Base-by-base conservation (phyloP, 2,113 vertebrate species). In the Microcebus tavaratra region DNA sequence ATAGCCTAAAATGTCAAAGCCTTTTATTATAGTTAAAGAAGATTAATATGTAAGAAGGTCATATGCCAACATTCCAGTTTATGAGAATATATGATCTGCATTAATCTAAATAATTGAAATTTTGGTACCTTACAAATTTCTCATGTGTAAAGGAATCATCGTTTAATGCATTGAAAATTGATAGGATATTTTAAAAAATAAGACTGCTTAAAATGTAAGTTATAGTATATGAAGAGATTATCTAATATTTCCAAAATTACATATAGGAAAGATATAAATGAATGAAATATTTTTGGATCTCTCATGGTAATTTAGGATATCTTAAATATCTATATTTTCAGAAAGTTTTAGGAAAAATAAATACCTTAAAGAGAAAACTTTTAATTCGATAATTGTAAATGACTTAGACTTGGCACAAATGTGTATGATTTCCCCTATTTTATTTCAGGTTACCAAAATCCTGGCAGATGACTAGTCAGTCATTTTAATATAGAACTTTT, bases 21-120 rank as follows among this genome's bases (percentile, higher is more conserved):
- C 39, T 97, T 98, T 91, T 75, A 95, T 93, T 96, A 95, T 70
- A 79, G 79, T 97, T 97, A 96, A 78, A 78, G 31, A 95, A 97
- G 95, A 96, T 97, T 96, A 97, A 98, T 98, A 95, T 27, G 91
- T 90, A 97, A 97, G 84, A 97, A 98, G 94, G 97, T 97, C 97
- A 97, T 57, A 92, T 97, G 96, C 68, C 91, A 96, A 81, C 85
- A 65, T 95, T 96, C 63, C 6, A 48, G 29, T 78, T 93, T 97
- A 94, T 97, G 94, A 97, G 72, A 91, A 91, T 94, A 90, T 95
- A 96, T 96, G 90, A 87, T 67, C 85, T 86, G 5, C 88, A 97
- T 95, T 97, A 96, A 94, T 96, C 88, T 91, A 96, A 96, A 95
- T 96, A 95, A 98, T 94, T 96, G 53, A 96, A 94, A 94, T 91